phyloP scores from a whole-genome alignment of 2,797 vertebrate genomes.

The Parauchenoglanis punctatus region DNA sequence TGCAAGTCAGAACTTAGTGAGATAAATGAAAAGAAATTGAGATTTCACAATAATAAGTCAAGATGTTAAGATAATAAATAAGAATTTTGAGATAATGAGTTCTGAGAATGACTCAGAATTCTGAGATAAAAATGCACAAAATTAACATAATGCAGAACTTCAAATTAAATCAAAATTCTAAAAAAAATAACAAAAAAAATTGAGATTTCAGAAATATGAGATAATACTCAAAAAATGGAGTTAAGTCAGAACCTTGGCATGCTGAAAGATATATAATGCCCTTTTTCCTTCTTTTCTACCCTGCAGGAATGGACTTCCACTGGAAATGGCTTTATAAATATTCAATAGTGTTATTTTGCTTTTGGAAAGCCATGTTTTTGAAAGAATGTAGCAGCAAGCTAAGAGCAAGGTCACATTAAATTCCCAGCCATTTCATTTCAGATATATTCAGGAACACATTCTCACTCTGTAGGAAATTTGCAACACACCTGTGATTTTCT shows the following conservation, averaged over 20 bases:
- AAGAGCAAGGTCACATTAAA: constrained; percentile 1
- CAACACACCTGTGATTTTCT: neutral
- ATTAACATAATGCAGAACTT: neutral
- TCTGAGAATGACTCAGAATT: neutral
- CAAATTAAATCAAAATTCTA: neutral
- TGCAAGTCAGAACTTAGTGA: neutral
- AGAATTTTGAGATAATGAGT: neutral
- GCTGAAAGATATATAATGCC: neutral
- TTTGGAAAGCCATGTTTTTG: neutral
- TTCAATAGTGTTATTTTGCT: neutral
- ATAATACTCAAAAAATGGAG: neutral
- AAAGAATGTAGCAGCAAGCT: neutral
- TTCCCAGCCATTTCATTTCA: neutral
- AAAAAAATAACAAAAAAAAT: neutral
- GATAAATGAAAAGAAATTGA: no score
- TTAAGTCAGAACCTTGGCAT: neutral
- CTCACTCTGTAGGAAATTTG: neutral
- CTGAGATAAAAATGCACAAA: neutral
- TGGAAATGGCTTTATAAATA: neutral
- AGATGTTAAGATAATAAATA: neutral
- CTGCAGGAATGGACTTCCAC: neutral
- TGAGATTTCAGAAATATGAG: neutral
- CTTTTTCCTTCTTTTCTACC: neutral
- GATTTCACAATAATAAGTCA: neutral
- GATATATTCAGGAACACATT: neutral